Percentiles rank a stretch among this genome's conserved stretches.
Conservation (phyloP, 2,888 invertebrate genomes). For the Stegana nigrithorax region DNA sequence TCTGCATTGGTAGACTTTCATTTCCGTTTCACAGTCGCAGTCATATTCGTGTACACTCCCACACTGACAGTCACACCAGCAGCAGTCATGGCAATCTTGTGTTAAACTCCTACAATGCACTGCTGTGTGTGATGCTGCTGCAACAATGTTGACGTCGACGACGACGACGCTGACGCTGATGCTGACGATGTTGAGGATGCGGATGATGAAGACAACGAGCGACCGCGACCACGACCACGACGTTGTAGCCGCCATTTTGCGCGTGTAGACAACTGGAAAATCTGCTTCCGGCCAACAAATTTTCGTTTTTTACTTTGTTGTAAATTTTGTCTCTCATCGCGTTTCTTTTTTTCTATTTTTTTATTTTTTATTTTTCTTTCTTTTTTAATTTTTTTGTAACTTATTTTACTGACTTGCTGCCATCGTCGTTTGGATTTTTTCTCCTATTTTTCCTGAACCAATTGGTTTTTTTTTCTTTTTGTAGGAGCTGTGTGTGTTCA, state of each 20-base stretch:
- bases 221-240: background rate
- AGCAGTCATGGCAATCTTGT: too few relatives aligned
- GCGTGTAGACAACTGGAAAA: constrained; percentile 38
- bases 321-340: background rate
- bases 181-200: too few relatives aligned
- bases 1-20: constrained; percentile 18
- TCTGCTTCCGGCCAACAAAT: constrained; percentile 41
- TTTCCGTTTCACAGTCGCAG: background rate
- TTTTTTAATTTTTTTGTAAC: background rate
- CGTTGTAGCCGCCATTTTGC: constrained; percentile 31
- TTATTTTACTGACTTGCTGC: too few relatives aligned
- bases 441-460: background rate
- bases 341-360: background rate
- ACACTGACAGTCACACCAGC: background rate
- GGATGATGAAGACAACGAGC: too few relatives aligned
- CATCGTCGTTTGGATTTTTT: too few relatives aligned
- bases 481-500: too few relatives aligned
- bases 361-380: constrained; percentile 15
- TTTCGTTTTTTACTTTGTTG: constrained; percentile 13
- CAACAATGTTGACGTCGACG: too few relatives aligned
- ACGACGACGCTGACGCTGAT: too few relatives aligned
- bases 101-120: background rate
- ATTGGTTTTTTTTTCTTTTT: too few relatives aligned
- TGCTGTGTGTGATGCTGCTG: too few relatives aligned
- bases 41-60: background rate